Base-by-base conservation (phyloP, 2,888 invertebrate species). In the Aleiodes leptofemur region DNA sequence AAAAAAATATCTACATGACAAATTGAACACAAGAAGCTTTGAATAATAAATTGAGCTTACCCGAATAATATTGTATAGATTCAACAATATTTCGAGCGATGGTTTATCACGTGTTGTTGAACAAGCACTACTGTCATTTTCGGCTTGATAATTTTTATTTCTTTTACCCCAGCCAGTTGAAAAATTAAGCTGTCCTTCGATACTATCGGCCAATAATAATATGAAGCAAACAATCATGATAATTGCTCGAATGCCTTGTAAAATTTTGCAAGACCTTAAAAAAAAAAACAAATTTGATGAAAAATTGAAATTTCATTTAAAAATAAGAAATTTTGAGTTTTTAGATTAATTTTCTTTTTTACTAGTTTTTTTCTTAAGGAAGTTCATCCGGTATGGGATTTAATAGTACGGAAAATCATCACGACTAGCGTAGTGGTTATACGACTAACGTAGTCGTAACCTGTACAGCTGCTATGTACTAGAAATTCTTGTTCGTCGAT, bases 151-250 rank as follows among this genome's bases (percentile, higher is more conserved):
- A 75, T 79, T 79, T 56, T 78, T 80, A 69, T 80, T 84, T 23
- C 87, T 81, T 59, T 87, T 87, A 14, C 87, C 86, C 87, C 87
- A 87, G 4, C 86, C 87, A 23, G 87, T 86, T 1, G 87, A 87
- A 70, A 85, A 87, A 64, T 84, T 87, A 48, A 87, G 74, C 69
- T 87, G 87, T 43, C 81, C 86, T 53, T 85, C 83, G 4, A 72
- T 73, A 16, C 72, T 74, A 16, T 78, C 38, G 7, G 72, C 73
- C 50, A 80, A 57, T 43, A 71, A 75, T n/a, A 78, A 29, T 23
- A 78, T 72, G 7, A 74, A 74, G 38, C 81, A 81, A 29, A 81
- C 68, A 34, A 82, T 70, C 73, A 79, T 55, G 53, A 79, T 38
- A 56, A 71, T 61, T 56, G 70, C 50, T 53, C 77, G 59, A 48